A percentile compares a stretch with the other conserved stretches of the same genome.
Evolutionary conservation across 2,113 vertebrate genomes (phyloP).

Genomic region (Silurus asotus): DNA sequence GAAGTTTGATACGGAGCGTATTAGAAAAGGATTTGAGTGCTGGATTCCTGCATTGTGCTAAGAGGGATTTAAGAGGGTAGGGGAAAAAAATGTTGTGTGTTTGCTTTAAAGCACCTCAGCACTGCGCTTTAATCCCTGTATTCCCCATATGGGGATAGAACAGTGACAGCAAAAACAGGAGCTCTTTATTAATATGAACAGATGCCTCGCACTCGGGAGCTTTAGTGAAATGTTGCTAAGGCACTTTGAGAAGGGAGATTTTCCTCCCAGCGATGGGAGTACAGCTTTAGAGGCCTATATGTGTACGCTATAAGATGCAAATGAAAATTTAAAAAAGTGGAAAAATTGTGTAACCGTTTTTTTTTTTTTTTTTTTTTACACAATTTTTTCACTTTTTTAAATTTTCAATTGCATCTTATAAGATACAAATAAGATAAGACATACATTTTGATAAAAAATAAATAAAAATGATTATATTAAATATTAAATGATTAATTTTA

Average conservation of each 20-base stretch:
- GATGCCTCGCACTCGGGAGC: slow-evolving; percentile 37
- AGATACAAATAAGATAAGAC: no score
- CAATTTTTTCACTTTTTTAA: no score
- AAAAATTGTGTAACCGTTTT: neutral
- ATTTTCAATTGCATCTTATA: no score
- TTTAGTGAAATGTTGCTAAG: slow-evolving; percentile 38
- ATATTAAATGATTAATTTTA: neutral
- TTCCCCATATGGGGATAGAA: slow-evolving; percentile 39
- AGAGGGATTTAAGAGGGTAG: slow-evolving; percentile 44
- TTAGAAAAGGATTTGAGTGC: slow-evolving; percentile 48
- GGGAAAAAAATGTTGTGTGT: slow-evolving; percentile 30
- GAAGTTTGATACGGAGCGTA: slow-evolving; percentile 38
- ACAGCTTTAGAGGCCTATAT: neutral
- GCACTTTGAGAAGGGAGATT: neutral
- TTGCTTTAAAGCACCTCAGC: slow-evolving; percentile 40
- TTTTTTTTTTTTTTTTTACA: neutral
- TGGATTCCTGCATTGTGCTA: slow-evolving; percentile 45
- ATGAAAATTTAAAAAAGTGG: neutral
- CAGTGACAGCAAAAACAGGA: slow-evolving; percentile 12
- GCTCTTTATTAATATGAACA: slow-evolving; percentile 46
- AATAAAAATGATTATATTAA: no score
- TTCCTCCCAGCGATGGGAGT: slow-evolving; percentile 1
- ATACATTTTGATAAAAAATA: no score
- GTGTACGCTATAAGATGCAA: neutral
- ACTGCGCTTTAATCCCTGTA: slow-evolving; percentile 41